Conservation (phyloP, 2,888 invertebrate species). For the Pherbina coryleti region DNA sequence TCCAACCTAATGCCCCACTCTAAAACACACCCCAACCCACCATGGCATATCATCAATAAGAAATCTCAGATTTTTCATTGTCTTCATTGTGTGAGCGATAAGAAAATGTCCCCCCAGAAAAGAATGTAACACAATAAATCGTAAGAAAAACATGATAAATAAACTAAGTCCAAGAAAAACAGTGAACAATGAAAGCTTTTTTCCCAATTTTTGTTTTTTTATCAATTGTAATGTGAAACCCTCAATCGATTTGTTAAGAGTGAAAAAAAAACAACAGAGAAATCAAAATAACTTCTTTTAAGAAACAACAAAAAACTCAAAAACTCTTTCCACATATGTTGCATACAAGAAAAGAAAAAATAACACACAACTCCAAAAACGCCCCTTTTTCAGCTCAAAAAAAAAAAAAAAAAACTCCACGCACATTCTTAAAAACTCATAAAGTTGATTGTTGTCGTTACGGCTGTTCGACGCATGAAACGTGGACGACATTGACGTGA, state of each 20-base stretch:
- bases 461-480: constrained; percentile 28
- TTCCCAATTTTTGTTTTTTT: constrained; percentile 26
- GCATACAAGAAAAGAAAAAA: not conserved
- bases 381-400: not conserved
- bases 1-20: not conserved
- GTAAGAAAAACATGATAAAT: constrained; percentile 56
- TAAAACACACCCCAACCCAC: not conserved
- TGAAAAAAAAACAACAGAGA: constrained; percentile 4
- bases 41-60: not conserved
- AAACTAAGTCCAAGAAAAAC: constrained; percentile 42
- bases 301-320: not conserved
- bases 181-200: constrained; percentile 1
- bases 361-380: not conserved
- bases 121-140: constrained; percentile 40
- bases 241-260: constrained; percentile 52
- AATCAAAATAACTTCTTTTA: constrained; percentile 47
- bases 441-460: constrained; percentile 43
- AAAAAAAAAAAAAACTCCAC: not conserved
- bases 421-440: constrained; percentile 43
- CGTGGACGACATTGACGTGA: not conserved
- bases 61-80: constrained; percentile 61
- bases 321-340: not conserved
- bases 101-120: constrained; percentile 22
- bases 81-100: constrained; percentile 48
- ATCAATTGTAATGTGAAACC: constrained; percentile 57